Conservation (phyloP, 1,140 invertebrate species). For the Tribolium castaneum region DNA sequence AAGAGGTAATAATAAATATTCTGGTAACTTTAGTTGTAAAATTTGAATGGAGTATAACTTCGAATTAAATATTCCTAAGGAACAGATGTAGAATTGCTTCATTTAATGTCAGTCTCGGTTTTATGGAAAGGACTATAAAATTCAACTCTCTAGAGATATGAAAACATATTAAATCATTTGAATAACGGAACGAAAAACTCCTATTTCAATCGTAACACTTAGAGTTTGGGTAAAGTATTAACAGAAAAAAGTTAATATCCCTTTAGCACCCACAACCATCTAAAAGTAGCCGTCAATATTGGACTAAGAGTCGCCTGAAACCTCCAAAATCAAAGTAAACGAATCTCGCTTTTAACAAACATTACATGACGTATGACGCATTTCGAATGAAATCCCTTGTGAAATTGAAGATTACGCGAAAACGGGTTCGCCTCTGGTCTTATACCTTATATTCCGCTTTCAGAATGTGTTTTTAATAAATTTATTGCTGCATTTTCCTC, state of each 20-base stretch:
- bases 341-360: slow-evolving; percentile 17
- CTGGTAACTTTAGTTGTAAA: not conserved
- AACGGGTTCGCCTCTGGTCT: not conserved
- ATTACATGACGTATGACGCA: slow-evolving; percentile 21
- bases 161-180: not conserved
- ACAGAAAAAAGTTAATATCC: not conserved
- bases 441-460: slow-evolving; percentile 9
- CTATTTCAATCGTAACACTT: not conserved
- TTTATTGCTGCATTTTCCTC: slow-evolving; percentile 26
- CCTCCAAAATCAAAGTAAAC: slow-evolving; percentile 3
- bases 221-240: not conserved
- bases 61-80: not conserved
- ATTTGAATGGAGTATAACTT: not conserved
- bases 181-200: not conserved
- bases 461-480: slow-evolving; percentile 31
- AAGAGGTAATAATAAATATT: no score
- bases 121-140: not conserved
- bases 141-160: not conserved
- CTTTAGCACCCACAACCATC: not conserved
- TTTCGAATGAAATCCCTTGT: slow-evolving; percentile 21
- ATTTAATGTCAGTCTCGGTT: not conserved
- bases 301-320: not conserved
- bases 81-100: not conserved
- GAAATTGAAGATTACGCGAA: slow-evolving; percentile 26
- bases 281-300: slow-evolving; percentile 8